Percentiles rank a stretch among this genome's conserved stretches.
Conservation (phyloP, 1,140 invertebrate genomes). For the Planococcus citri region DNA sequence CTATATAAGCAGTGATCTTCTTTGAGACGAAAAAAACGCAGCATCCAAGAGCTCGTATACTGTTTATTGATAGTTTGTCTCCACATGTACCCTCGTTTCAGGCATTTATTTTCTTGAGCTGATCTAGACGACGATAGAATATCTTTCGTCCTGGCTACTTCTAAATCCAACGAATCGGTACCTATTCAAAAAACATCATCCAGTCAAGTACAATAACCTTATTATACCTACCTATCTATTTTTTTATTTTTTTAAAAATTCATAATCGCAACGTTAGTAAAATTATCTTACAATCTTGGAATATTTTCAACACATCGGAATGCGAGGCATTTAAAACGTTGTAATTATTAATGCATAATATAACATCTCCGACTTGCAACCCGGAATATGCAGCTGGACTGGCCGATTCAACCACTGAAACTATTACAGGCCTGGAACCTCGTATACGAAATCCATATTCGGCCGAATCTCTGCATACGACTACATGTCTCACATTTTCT, state of each 20-base stretch:
- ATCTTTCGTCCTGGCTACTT: conserved; percentile 75
- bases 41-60: conserved; percentile 57
- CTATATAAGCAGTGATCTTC: conserved; percentile 89
- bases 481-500: conserved; percentile 73
- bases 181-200: conserved; percentile 31
- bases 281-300: conserved; percentile 58
- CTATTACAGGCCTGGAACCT: conserved; percentile 86
- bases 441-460: conserved; percentile 94
- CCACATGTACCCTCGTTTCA: conserved; percentile 63
- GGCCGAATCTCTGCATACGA: conserved; percentile 64
- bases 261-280: too few species aligned
- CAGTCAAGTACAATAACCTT: background rate
- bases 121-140: conserved; percentile 47
- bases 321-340: conserved; percentile 84
- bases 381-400: conserved; percentile 82
- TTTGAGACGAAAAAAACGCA: conserved; percentile 80
- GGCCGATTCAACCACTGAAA: conserved; percentile 84
- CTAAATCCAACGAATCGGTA: conserved; percentile 64
- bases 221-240: too few species aligned
- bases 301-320: conserved; percentile 87
- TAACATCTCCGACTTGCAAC: conserved; percentile 84
- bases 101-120: conserved; percentile 24
- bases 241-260: background rate
- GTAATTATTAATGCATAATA: conserved; percentile 79
- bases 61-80: conserved; percentile 45